Evolutionary conservation across 2,113 vertebrate genomes (phyloP), one percentile per base, ranked within the genome.

Genomic region (Gymnarchus niloticus): DNA sequence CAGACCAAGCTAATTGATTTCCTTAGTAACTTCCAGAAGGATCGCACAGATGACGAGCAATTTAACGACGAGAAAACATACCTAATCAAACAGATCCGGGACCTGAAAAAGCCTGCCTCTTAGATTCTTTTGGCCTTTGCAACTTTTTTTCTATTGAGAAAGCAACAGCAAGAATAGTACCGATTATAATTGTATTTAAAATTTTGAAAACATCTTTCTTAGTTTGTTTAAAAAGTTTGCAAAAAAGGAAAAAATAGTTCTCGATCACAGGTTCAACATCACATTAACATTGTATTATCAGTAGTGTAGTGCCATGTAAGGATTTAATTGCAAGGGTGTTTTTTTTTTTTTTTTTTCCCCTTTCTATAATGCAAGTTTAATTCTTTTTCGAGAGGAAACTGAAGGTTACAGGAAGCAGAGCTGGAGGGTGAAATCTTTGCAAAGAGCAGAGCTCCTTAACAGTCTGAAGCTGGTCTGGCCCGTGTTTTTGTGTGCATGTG

Each of bases 31-130:
- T 97, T 97, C 93, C 96, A 97, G 87, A 96, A 95, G 77, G 96
- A 97, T 87, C 94, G 96, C 90, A 96, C 93, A 0, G 96, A 97
- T 0, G 96, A 97, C 0, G 96, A 97, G 88, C 96, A 97, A 89
- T 97, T 97, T 88, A 93, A 94, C 0, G 96, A 97, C 6, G 96
- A 97, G 91, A 97, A 97, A 92, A 96, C 96, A 92, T 97, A 96
- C 92, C 89, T 97, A 92, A 95, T 97, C 80, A 97, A 96, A 92
- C 96, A 97, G 90, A 97, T 97, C 89, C 94, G 96, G 88, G 96
- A 97, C 93, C 93, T 97, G 92, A 96, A 96, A 91, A 97, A 95
- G 87, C 90, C 95, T 1, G 89, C 92, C 0, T 94, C 96, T 2
- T 96, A 94, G 95, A 88, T 61, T 56, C 33, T n/a, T 87, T 51